Base-by-base conservation (phyloP, 2,888 invertebrate species). In the Lasioglossum morio region DNA sequence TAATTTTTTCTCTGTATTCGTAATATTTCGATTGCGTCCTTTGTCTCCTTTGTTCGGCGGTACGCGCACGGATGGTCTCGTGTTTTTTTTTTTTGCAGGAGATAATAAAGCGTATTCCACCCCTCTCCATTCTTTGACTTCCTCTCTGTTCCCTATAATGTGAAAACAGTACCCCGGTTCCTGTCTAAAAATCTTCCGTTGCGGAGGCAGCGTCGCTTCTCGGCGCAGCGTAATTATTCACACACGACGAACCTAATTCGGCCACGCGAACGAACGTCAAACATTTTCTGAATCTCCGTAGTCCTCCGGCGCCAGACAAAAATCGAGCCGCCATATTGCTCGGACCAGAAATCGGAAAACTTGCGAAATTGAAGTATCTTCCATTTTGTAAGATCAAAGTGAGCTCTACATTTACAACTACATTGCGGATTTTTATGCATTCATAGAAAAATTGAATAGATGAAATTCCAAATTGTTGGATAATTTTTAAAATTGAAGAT, bases 41-140 rank as follows among this genome's bases (percentile, higher is more conserved):
- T 88, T 88, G 84, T 86, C 82, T 81, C 88, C 80, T 87, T 89
- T 88, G 88, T 88, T 85, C 83, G 60, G 60, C 40, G 12, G 73
- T 73, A 74, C 14, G 66, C 43, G 77, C 72, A 23, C 77, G 87
- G 76, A 76, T 57, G 78, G 87, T 69, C 73, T 57, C 70, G 72
- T 87, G 85, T 66, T 66, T 27, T 34, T 66, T 27, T 34, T 63
- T 66, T 34, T 88, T 85, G 87, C 87, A 72, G 81, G 86, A 84
- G 89, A 89, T 89, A 89, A 89, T 89, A 88, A 89, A 89, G 89
- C 89, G 85, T 84, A 88, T 88, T 88, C 88, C 74, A 75, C 63
- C 84, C 81, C 57, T 30, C 60, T 34, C 76, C 73, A 46, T 77
- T 87, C 79, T 53, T 46, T 48, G 57, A 46, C 34, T 79, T 78